Evolutionary conservation across 92 coral and sea anemone genomes (phyloP).

Genomic region (Bergia puertoricense): DNA sequence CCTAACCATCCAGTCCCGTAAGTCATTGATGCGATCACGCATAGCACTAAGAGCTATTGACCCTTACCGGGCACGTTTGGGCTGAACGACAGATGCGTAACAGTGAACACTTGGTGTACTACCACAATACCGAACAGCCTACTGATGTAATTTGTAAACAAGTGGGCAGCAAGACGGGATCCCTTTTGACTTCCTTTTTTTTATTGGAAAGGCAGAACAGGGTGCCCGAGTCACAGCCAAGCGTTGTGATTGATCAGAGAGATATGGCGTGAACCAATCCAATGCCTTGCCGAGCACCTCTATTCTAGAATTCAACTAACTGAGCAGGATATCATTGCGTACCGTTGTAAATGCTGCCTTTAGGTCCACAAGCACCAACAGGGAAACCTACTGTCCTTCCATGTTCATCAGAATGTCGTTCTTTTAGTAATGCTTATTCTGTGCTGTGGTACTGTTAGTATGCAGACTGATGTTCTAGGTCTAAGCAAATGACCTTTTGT

Average conservation of each 20-base stretch:
- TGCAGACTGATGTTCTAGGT: too few relatives aligned
- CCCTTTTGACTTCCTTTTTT: conserved; percentile 43
- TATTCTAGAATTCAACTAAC: too few relatives aligned
- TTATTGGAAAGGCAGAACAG: conserved; percentile 42
- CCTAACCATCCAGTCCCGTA: too few relatives aligned
- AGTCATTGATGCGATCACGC: too few relatives aligned
- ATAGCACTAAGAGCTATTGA: too few relatives aligned
- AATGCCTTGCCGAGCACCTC: too few relatives aligned
- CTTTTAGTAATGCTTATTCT: neutral
- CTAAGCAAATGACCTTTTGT: too few relatives aligned
- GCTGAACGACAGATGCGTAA: too few relatives aligned
- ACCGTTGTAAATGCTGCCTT: conserved; percentile 41
- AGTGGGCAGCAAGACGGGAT: conserved; percentile 23
- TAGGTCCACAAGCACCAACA: conserved; percentile 34
- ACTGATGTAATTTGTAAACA: neutral
- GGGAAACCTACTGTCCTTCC: conserved; percentile 17
- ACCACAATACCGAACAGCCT: too few relatives aligned
- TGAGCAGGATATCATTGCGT: conserved; percentile 3
- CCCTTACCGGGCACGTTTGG: too few relatives aligned
- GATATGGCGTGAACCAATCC: too few relatives aligned
- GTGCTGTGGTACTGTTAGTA: neutral
- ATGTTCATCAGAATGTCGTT: conserved; percentile 1
- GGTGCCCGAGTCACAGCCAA: conserved; percentile 46
- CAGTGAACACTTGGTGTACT: too few relatives aligned
- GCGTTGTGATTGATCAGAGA: conserved; percentile 29